Percentiles rank a stretch among this genome's conserved stretches.
These are phyloP conservation scores for Nemoura dubitans DNA, from an alignment of 2,888 invertebrate genomes.

Conservation along the genomic window DNA sequence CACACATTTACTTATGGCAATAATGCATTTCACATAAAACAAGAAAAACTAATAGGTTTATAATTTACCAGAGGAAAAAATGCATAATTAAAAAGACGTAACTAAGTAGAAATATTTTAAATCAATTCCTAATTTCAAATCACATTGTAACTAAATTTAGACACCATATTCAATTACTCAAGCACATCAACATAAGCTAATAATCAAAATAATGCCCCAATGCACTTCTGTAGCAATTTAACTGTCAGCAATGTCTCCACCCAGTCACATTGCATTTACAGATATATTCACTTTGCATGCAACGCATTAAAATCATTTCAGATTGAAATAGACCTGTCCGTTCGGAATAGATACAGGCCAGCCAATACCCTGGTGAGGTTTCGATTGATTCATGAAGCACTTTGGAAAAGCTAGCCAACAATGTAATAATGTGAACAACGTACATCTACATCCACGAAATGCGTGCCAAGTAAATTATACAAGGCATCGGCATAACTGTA, in stretches of 20 bases:
- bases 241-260: conserved; percentile 38
- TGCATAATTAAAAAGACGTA: not conserved
- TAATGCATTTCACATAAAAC: conserved; percentile 30
- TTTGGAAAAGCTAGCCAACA: not conserved
- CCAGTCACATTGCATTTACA: conserved; percentile 23
- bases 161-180: not conserved
- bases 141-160: not conserved
- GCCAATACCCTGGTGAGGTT: no score
- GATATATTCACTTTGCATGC: conserved; percentile 24
- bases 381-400: not conserved
- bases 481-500: not conserved
- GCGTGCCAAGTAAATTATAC: not conserved
- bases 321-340: not conserved
- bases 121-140: not conserved
- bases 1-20: conserved; percentile 22
- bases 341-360: not conserved
- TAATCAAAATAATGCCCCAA: not conserved
- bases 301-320: not conserved
- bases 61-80: not conserved
- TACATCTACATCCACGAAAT: not conserved
- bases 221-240: not conserved
- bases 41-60: not conserved
- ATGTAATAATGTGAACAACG: not conserved
- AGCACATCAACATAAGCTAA: not conserved
- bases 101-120: not conserved